Base-by-base conservation (phyloP, 2,797 vertebrate species). In the Ctenosaura bakeri region DNA sequence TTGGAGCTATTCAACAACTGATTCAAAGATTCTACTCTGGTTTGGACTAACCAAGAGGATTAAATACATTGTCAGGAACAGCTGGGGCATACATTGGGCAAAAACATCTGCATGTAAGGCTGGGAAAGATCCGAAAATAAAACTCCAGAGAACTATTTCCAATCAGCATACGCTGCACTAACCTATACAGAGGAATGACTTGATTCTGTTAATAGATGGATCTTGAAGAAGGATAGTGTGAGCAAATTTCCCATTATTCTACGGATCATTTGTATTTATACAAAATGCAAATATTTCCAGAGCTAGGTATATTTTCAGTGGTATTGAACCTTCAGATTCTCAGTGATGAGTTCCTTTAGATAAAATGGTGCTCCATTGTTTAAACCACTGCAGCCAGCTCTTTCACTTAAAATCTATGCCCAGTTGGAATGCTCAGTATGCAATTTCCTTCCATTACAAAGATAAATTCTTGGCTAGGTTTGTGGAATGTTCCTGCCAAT, bases 401-500 rank as follows among this genome's bases (percentile, higher is more conserved):
- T 26, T 78, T 54, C 42, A 80, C n/a, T 69, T 66, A 56, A 10
- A 78, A 85, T 69, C 26, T 76, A n/a, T 38, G 76, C 26, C 62
- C 76, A 79, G 46, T 66, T 26, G 59, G 26, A 71, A 79, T 79
- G 2, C 46, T 89, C 32, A 69, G 50, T n/a, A 42, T 79, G 59
- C 69, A 79, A 50, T 56, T 76, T 50, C 74, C 46, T 79, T 79
- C 46, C 74, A 79, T 69, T 81, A 56, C n/a, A 88, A 54, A 71
- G 56, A 54, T 69, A 50, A 16, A 52, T 81, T 52, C n/a, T 81
- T 87, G 54, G 85, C 73, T 29, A 10, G 12, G 29, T 13, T 10
- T 12, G 12, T 32, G 18, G 22, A 56, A 74, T 59, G 38, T 2
- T 14, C 38, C 20, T 89, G 52, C 29, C 52, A 90, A 73, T 74